Evolutionary conservation across 2,797 vertebrate genomes (phyloP), one percentile per base, ranked within the genome.

Genomic region (Cirrhinus mrigala): DNA sequence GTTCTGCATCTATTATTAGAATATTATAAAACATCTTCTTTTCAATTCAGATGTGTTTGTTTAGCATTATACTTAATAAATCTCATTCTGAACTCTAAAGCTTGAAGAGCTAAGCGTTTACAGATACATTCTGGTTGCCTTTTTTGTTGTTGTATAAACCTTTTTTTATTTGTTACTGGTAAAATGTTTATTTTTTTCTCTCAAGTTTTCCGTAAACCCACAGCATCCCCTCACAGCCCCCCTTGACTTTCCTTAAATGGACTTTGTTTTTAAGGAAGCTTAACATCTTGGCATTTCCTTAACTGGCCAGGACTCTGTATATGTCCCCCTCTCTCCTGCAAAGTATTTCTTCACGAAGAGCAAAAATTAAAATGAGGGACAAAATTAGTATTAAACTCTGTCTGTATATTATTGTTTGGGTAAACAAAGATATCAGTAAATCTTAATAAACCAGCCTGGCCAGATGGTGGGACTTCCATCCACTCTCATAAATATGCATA

Each of bases 401-500:
- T 33, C 18, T 58, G 40, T 58, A 1, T 82, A 44, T 58, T 60
- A 71, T 81, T 8, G 18, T 82, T 58, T 48, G 68, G 58, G 37
- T 44, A 81, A 58, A 81, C 66, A 46, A 27, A 46, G 79, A 44
- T 81, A 69, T 56, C 79, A 40, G 15, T 82, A 52, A 60, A 58
- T 82, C 24, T 73, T 82, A 73, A 60, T 44, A 73, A 71, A 71
- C 18, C 18, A 14, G 50, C n/a, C 48, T 0, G 50, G 50, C 80
- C 80, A 82, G 69, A 60, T 82, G 69, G 68, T 46, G 54, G 54
- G 80, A 73, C 33, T 70, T 71, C 33, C 10, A 40, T 73, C 74
- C 29, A 24, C 37, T 46, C 37, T 60, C 68, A 73, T 80, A 11
- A 73, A 82, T 73, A 82, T 73, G 24, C 37, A 82, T 9, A 24